These are phyloP conservation scores for Oplegnathus fasciatus DNA, from an alignment of 2,113 vertebrate species.

Conservation along the genomic window DNA sequence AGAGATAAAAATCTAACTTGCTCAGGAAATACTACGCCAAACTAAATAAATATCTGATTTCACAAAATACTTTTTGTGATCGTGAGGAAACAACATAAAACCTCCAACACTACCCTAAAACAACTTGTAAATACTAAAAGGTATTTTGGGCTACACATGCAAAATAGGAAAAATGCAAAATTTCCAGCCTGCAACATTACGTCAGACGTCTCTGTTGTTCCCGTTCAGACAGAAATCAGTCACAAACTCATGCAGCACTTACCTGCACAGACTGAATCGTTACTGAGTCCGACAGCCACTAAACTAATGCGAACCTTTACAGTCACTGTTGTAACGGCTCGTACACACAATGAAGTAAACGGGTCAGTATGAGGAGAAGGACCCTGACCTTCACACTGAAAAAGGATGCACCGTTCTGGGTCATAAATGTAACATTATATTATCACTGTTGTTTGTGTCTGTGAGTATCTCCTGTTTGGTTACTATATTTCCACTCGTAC, in stretches of 20 bases:
- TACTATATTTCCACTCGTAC: not conserved
- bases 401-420: not conserved
- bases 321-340: not conserved
- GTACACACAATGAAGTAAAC: not conserved
- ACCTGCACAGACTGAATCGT: conserved; percentile 41
- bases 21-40: not conserved
- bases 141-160: not conserved
- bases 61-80: not conserved
- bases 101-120: not conserved
- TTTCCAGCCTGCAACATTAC: not conserved
- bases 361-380: not conserved
- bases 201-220: not conserved
- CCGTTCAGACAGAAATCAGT: not conserved
- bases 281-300: not conserved
- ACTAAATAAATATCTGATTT: not conserved
- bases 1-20: not conserved
- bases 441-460: not conserved
- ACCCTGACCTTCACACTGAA: not conserved
- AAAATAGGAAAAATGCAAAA: not conserved
- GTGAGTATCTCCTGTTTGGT: not conserved
- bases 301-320: not conserved
- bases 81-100: not conserved
- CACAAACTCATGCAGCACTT: conserved; percentile 66
- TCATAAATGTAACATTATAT: too few species aligned
- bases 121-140: not conserved